These are phyloP conservation scores for Tachyglossus aculeatus DNA, from an alignment of 2,797 vertebrate genomes.

Conservation along the genomic window DNA sequence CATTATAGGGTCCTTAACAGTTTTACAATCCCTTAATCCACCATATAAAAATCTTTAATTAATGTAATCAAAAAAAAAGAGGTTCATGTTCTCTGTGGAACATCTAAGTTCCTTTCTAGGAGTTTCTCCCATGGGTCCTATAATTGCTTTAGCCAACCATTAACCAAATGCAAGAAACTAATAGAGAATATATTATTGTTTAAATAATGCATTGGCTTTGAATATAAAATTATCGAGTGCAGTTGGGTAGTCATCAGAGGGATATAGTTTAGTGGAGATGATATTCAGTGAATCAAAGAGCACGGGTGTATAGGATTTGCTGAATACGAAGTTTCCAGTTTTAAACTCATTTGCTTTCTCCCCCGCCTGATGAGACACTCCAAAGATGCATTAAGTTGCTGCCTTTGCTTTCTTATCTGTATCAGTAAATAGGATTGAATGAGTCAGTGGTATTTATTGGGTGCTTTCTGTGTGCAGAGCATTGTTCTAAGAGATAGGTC, in stretches of 20 bases:
- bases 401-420: too few relatives aligned
- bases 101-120: neutral
- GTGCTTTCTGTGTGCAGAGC: too few relatives aligned
- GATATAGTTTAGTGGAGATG: neutral
- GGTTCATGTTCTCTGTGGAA: neutral
- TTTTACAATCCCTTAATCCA: neutral
- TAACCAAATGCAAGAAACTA: constrained; percentile 35
- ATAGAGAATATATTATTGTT: constrained; percentile 41
- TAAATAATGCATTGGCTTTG: constrained; percentile 51
- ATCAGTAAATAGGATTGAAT: too few relatives aligned
- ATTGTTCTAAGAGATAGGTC: too few relatives aligned
- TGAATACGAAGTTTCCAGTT: neutral
- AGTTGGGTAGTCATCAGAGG: neutral
- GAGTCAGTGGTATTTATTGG: too few relatives aligned
- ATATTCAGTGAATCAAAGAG: neutral
- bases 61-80: constrained; percentile 18
- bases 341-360: neutral
- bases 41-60: constrained; percentile 12
- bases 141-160: constrained; percentile 42
- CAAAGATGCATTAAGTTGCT: too few relatives aligned
- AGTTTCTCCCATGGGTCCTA: constrained; percentile 20
- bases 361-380: neutral
- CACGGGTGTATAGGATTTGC: neutral
- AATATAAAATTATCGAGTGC: constrained; percentile 6
- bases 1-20: neutral